Conservation (phyloP, 2,113 vertebrate genomes). For the Malurus cyaneus region DNA sequence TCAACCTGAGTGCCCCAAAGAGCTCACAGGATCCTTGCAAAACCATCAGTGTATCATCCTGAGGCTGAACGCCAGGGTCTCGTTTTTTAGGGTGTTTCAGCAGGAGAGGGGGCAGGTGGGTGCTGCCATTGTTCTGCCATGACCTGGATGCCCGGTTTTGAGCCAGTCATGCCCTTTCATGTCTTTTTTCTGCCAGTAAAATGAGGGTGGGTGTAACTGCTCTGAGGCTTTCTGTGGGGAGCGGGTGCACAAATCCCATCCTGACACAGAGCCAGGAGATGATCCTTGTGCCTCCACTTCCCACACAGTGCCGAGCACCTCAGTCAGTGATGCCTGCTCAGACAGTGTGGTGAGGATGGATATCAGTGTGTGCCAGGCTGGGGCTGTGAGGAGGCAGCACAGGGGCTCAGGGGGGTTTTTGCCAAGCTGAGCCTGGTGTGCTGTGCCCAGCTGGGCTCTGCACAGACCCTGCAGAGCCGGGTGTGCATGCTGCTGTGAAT, state of each 20-base stretch:
- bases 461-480: slow-evolving; percentile 14
- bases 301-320: accelerated
- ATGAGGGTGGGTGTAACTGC: not conserved
- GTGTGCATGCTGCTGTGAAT: slow-evolving; percentile 46
- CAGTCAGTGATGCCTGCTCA: accelerated
- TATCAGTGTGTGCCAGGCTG: not conserved
- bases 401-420: not conserved
- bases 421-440: not conserved
- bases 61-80: not conserved
- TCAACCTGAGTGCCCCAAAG: accelerated
- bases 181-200: not conserved
- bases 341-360: not conserved
- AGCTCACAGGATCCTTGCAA: not conserved
- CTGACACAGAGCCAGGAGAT: not conserved
- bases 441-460: not conserved
- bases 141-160: not conserved
- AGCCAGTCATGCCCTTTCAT: not conserved
- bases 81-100: not conserved
- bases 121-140: not conserved
- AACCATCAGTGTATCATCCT: not conserved
- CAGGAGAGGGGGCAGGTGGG: accelerated
- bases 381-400: accelerated
- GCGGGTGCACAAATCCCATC: not conserved
- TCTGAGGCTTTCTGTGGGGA: not conserved
- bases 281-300: not conserved